Evolutionary conservation across 53 echinoderm and acorn worm genomes (phyloP).

Genomic region (Crossaster papposus): DNA sequence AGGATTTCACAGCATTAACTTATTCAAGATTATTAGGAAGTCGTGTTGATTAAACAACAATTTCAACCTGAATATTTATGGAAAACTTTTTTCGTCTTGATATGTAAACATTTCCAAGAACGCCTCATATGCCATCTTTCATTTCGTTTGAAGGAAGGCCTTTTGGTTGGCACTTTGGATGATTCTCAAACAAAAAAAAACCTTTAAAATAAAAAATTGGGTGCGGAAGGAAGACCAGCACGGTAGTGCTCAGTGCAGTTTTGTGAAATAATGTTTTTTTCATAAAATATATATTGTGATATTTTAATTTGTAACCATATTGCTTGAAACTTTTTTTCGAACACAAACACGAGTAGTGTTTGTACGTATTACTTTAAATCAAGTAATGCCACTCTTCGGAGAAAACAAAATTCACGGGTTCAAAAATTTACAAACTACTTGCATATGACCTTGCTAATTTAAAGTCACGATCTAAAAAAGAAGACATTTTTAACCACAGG

Average conservation of each 20-base stretch:
- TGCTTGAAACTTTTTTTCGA: slow-evolving; percentile 21
- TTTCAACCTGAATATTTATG: background rate
- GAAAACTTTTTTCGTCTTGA: background rate
- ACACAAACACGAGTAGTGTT: background rate
- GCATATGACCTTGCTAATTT: slow-evolving; percentile 19
- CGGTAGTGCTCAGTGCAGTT: slow-evolving; percentile 43
- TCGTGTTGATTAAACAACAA: too few relatives aligned
- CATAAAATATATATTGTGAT: slow-evolving; percentile 28
- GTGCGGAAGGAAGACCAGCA: slow-evolving; percentile 59
- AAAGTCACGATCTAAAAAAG: background rate
- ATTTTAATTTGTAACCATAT: background rate
- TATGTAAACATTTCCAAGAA: background rate
- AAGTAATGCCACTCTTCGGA: background rate
- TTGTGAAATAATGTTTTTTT: background rate
- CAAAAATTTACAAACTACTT: slow-evolving; percentile 8
- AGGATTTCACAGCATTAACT: background rate
- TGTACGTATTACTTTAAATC: background rate
- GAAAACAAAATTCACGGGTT: background rate
- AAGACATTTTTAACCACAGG: slow-evolving; percentile 15
- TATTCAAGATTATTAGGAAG: background rate
- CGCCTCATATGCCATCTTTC: too few relatives aligned
- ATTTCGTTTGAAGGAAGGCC: slow-evolving; percentile 9
- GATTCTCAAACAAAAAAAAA: slow-evolving; percentile 6
- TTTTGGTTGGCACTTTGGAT: slow-evolving; percentile 45
- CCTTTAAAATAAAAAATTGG: background rate